phyloP scores from a whole-genome alignment of 2,888 invertebrate species.

The Crioceris asparagi region DNA sequence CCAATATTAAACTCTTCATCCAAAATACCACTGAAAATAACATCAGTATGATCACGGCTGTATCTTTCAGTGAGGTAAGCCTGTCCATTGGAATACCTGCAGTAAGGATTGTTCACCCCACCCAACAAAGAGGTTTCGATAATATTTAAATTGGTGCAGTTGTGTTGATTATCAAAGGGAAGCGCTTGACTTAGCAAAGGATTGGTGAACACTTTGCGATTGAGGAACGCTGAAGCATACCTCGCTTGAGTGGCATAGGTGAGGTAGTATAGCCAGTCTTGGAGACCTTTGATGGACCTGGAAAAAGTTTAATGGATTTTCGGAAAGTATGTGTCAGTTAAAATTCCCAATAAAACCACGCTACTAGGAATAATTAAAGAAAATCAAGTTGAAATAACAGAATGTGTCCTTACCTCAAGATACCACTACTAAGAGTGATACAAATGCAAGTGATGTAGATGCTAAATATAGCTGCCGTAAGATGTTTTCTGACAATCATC shows the following conservation, averaged over 20 bases:
- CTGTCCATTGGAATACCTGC: conserved; percentile 56
- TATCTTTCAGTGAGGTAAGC: conserved; percentile 64
- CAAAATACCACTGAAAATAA: conserved; percentile 48
- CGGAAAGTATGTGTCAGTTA: not conserved
- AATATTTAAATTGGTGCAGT: conserved; percentile 45
- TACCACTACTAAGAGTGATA: conserved; percentile 61
- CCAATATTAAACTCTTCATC: conserved; percentile 70
- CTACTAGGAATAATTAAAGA: not conserved
- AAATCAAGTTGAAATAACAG: no score
- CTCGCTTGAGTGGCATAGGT: conserved; percentile 71
- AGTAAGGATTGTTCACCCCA: conserved; percentile 44
- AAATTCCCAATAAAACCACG: not conserved
- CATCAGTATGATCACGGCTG: conserved; percentile 45
- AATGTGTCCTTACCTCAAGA: conserved; percentile 52
- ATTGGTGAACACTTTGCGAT: conserved; percentile 55
- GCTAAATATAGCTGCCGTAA: conserved; percentile 66
- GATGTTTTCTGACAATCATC: conserved; percentile 68
- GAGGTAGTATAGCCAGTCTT: conserved; percentile 71
- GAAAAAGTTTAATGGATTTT: conserved; percentile 8
- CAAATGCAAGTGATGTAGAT: conserved; percentile 68
- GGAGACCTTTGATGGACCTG: conserved; percentile 67
- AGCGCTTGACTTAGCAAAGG: conserved; percentile 42
- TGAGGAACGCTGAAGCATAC: conserved; percentile 67
- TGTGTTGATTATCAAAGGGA: conserved; percentile 41
- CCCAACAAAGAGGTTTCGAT: conserved; percentile 44